Conservation (phyloP, 2,113 vertebrate genomes). For the Engraulis encrasicolus region DNA sequence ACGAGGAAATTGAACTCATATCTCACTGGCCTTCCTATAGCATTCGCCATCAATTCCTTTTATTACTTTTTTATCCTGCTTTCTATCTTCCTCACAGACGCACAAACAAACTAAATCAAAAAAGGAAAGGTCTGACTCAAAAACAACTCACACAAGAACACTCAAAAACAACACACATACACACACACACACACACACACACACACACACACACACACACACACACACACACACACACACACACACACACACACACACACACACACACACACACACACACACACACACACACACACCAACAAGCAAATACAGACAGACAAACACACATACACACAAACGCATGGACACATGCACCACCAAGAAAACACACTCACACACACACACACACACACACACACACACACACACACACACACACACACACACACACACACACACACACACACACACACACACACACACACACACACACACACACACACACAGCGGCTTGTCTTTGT, state of each 20-base stretch:
- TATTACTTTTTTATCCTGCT: neutral
- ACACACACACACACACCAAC: slow-evolving; percentile 17
- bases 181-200: slow-evolving; percentile 14
- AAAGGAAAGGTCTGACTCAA: too few species aligned
- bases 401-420: neutral
- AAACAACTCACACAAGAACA: too few species aligned
- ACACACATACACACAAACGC: slow-evolving; percentile 17
- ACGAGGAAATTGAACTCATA: neutral
- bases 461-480: neutral
- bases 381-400: neutral
- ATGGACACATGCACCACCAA: neutral
- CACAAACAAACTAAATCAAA: too few species aligned
- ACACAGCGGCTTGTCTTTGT: slow-evolving; percentile 21
- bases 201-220: too few species aligned
- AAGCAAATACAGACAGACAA: too few species aligned
- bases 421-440: neutral
- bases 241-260: too few species aligned
- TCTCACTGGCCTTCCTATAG: too few species aligned
- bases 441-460: neutral
- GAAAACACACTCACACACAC: neutral
- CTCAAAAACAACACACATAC: too few species aligned
- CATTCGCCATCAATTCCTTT: neutral
- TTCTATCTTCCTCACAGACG: neutral
- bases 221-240: too few species aligned
- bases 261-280: too few species aligned